phyloP scores from a whole-genome alignment of 2,113 vertebrate species.

The Mixornis gularis region DNA sequence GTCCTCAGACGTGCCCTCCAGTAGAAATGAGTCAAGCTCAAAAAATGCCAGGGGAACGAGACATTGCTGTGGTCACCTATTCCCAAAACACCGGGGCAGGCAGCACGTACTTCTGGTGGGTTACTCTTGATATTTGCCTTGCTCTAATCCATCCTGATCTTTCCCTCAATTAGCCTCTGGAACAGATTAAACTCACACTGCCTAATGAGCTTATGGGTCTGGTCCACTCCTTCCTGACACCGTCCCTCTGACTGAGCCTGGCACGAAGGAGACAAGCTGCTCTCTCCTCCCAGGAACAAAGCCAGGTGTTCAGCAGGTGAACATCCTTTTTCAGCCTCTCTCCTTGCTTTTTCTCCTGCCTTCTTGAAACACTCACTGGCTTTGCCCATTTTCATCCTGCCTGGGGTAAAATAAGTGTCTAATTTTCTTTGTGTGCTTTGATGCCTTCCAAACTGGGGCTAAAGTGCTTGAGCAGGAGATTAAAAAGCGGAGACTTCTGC shows the following conservation, averaged over 20 bases:
- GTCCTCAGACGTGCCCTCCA: neutral
- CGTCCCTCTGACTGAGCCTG: neutral
- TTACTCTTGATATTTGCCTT: neutral
- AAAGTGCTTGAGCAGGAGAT: neutral
- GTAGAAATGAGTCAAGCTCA: neutral
- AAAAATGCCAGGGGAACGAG: neutral
- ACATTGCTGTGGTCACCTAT: neutral
- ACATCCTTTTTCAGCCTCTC: neutral
- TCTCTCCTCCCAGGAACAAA: neutral
- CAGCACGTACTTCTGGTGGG: neutral
- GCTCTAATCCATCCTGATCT: neutral
- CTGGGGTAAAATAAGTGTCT: neutral
- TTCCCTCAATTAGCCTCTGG: neutral
- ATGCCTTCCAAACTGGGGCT: neutral
- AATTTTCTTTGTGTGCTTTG: neutral
- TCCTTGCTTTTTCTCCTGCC: neutral
- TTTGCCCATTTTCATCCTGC: neutral
- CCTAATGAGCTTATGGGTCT: slow-evolving; percentile 10
- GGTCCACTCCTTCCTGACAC: neutral
- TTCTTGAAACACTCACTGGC: neutral
- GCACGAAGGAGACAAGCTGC: neutral
- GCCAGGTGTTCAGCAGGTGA: neutral
- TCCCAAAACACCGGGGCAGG: neutral
- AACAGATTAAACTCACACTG: slow-evolving; percentile 12
- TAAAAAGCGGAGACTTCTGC: slow-evolving; percentile 17